phyloP scores from a whole-genome alignment of 2,888 invertebrate species.

The Brassicogethes aeneus region DNA sequence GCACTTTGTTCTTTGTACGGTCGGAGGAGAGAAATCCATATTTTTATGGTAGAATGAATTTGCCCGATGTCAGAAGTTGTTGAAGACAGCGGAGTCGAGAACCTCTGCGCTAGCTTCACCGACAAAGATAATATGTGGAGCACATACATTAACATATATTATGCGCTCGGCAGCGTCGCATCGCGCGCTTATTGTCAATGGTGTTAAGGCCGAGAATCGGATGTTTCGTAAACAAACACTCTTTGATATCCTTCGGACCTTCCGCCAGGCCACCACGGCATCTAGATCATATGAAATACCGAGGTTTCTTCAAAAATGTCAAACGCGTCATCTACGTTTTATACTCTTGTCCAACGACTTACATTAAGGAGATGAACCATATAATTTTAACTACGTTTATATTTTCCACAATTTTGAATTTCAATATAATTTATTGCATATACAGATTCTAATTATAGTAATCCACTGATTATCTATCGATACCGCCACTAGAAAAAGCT shows the following conservation, averaged over 20 bases:
- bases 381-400: too few relatives aligned
- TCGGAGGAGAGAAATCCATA: not conserved
- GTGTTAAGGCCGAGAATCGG: conserved; percentile 25
- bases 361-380: too few relatives aligned
- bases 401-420: too few relatives aligned
- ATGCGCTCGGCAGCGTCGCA: conserved; percentile 24
- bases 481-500: too few relatives aligned
- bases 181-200: conserved; percentile 20
- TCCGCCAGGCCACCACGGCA: conserved; percentile 18
- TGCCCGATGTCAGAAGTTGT: conserved; percentile 17
- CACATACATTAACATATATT: conserved; percentile 41
- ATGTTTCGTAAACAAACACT: conserved; percentile 23
- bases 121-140: conserved; percentile 41
- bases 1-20: too few relatives aligned
- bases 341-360: conserved; percentile 25
- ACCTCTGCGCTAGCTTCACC: conserved; percentile 30
- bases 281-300: conserved; percentile 24
- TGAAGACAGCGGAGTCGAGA: conserved; percentile 22
- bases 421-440: too few relatives aligned
- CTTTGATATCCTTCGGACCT: conserved; percentile 11
- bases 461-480: too few relatives aligned
- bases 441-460: too few relatives aligned
- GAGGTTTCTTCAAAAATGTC: conserved; percentile 30
- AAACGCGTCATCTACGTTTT: conserved; percentile 34
- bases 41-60: conserved; percentile 18